Conservation (phyloP, 2,113 vertebrate genomes). For the Tapirus terrestris region DNA sequence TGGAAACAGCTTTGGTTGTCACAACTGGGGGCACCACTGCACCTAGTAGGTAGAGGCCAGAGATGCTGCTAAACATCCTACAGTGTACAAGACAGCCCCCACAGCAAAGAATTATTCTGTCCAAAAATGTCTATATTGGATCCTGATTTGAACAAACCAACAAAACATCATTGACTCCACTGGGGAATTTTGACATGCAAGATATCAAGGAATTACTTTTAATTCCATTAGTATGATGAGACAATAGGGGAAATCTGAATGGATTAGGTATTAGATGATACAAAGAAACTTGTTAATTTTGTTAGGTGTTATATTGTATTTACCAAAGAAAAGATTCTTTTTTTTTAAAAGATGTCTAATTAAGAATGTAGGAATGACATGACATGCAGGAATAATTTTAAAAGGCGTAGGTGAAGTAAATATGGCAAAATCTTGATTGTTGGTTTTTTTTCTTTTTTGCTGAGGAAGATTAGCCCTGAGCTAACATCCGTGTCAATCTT, state of each 20-base stretch:
- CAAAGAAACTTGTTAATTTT: slow-evolving; percentile 36
- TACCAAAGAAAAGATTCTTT: neutral
- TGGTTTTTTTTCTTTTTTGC: too few relatives aligned
- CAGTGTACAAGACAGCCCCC: neutral
- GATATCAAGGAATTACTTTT: slow-evolving; percentile 34
- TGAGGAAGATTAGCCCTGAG: too few relatives aligned
- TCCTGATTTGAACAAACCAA: slow-evolving; percentile 19
- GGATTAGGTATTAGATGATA: neutral
- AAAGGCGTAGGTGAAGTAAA: slow-evolving; percentile 27
- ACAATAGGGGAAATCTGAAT: slow-evolving; percentile 14
- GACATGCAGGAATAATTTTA: neutral
- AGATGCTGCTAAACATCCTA: neutral
- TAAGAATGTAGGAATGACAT: slow-evolving; percentile 17
- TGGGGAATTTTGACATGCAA: neutral
- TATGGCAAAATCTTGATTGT: slow-evolving; percentile 3
- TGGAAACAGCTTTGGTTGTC: slow-evolving; percentile 36
- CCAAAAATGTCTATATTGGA: neutral
- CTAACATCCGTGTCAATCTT: too few relatives aligned
- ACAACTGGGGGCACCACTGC: neutral
- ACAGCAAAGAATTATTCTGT: neutral
- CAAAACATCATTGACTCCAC: slow-evolving; percentile 29
- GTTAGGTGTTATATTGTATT: slow-evolving; percentile 7
- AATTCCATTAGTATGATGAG: slow-evolving; percentile 20
- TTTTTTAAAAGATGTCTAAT: neutral
- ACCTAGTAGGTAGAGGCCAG: neutral